Evolutionary conservation across 2,888 invertebrate genomes (phyloP).

Genomic region (Fragum sueziense): DNA sequence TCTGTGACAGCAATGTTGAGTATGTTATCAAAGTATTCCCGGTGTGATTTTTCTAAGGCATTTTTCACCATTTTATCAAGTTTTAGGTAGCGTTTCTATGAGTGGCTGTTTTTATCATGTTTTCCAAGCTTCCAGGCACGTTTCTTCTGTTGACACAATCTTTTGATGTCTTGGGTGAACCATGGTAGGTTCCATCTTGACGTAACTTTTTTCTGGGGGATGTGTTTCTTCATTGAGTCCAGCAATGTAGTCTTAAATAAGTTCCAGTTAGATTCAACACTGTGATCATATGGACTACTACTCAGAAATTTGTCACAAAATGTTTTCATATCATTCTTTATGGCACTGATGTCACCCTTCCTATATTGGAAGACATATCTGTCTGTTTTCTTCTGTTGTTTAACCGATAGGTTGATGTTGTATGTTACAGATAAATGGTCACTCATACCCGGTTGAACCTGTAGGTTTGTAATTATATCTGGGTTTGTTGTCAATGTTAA

Average conservation of each 20-base stretch:
- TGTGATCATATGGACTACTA: background rate
- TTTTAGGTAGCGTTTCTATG: conserved; percentile 25
- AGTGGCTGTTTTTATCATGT: conserved; percentile 25
- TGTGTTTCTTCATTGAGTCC: conserved; percentile 29
- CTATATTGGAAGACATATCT: conserved; percentile 31
- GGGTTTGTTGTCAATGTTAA: conserved; percentile 31
- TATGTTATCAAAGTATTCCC: conserved; percentile 15
- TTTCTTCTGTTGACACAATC: conserved; percentile 33
- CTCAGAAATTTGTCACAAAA: background rate
- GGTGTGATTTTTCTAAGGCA: conserved; percentile 20
- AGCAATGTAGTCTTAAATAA: conserved; percentile 16
- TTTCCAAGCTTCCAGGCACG: conserved; percentile 27
- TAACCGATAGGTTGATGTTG: conserved; percentile 19
- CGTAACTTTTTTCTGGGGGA: conserved; percentile 38
- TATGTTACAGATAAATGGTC: conserved; percentile 24
- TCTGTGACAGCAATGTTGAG: conserved; percentile 23
- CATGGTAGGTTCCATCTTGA: conserved; percentile 34
- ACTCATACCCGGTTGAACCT: conserved; percentile 26
- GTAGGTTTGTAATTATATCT: conserved; percentile 6
- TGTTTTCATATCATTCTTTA: conserved; percentile 3
- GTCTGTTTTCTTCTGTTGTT: conserved; percentile 26
- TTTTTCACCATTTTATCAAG: conserved; percentile 24
- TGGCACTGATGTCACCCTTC: conserved; percentile 23
- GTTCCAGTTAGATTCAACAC: conserved; percentile 31
- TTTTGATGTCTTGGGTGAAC: conserved; percentile 21